Percentiles rank a stretch among this genome's conserved stretches.
Conservation (phyloP, 2,797 vertebrate species). For the Sparus aurata region DNA sequence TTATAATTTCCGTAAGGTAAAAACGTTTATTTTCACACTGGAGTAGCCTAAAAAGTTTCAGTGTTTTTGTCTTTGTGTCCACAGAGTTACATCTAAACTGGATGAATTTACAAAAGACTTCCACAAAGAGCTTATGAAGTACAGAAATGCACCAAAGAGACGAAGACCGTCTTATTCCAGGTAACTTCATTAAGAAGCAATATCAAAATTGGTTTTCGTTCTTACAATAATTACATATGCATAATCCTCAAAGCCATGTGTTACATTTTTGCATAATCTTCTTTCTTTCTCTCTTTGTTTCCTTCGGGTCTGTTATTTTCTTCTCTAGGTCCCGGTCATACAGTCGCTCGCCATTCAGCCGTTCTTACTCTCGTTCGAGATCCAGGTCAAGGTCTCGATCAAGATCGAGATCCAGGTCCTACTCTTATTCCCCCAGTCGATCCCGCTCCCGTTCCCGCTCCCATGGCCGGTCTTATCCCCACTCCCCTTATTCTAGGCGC, state of each 20-base stretch:
- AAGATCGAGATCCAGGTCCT: slow-evolving; percentile 90
- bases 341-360: slow-evolving; percentile 95
- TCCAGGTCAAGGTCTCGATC: slow-evolving; percentile 90
- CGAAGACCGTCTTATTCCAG: slow-evolving; percentile 96
- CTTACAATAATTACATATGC: neutral
- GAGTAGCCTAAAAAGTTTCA: neutral
- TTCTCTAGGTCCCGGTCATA: slow-evolving; percentile 93
- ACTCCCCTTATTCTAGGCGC: slow-evolving; percentile 91
- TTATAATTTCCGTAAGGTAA: neutral
- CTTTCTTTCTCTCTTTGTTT: slow-evolving; percentile 5
- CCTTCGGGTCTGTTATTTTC: neutral
- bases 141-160: slow-evolving; percentile 98
- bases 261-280: slow-evolving; percentile 2
- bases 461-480: slow-evolving; percentile 90
- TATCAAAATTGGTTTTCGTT: slow-evolving; percentile 12
- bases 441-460: slow-evolving; percentile 96
- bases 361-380: slow-evolving; percentile 93
- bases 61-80: slow-evolving; percentile 51
- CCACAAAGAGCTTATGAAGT: slow-evolving; percentile 99
- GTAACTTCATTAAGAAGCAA: slow-evolving; percentile 75
- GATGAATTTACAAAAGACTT: slow-evolving; percentile 99
- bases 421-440: slow-evolving; percentile 91
- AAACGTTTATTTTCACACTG: neutral
- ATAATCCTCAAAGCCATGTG: slow-evolving; percentile 27
- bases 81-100: slow-evolving; percentile 96